Evolutionary conservation across 1,140 invertebrate species (phyloP).

Genomic region (Chelonus insularis): DNA sequence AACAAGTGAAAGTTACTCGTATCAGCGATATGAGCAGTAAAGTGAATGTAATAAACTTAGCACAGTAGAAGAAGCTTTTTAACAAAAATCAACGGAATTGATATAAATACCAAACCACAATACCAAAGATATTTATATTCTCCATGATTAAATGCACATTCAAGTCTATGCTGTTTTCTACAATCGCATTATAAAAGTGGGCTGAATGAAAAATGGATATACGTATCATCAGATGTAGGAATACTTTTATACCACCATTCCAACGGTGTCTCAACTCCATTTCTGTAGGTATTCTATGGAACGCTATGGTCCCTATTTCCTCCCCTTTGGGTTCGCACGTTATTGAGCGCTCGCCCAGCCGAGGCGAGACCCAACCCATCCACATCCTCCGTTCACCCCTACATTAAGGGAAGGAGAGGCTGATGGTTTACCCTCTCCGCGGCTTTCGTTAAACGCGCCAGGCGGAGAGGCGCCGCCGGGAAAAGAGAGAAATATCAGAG

Average conservation of each 20-base stretch:
- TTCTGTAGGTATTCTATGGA: constrained; percentile 39
- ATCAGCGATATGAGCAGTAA: too few species aligned
- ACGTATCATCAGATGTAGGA: background rate
- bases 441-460: constrained; percentile 31
- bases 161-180: too few species aligned
- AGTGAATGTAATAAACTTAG: too few species aligned
- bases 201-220: too few species aligned
- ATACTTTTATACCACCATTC: constrained; percentile 37
- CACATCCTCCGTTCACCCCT: constrained; percentile 52
- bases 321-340: constrained; percentile 58
- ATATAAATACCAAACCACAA: too few species aligned
- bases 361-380: constrained; percentile 58
- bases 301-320: constrained; percentile 41
- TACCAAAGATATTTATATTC: too few species aligned
- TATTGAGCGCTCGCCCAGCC: constrained; percentile 62
- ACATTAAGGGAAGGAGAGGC: constrained; percentile 32
- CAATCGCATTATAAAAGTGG: too few species aligned
- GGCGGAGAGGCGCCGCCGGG: constrained; percentile 7
- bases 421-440: constrained; percentile 13
- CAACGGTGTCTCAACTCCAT: constrained; percentile 37
- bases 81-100: too few species aligned
- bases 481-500: constrained; percentile 4
- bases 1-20: too few species aligned
- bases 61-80: too few species aligned
- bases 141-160: too few species aligned